A percentile compares a stretch with the other conserved stretches of the same genome.
phyloP scores from a whole-genome alignment of 2,888 invertebrate species.

The Linyphia triangularis region DNA sequence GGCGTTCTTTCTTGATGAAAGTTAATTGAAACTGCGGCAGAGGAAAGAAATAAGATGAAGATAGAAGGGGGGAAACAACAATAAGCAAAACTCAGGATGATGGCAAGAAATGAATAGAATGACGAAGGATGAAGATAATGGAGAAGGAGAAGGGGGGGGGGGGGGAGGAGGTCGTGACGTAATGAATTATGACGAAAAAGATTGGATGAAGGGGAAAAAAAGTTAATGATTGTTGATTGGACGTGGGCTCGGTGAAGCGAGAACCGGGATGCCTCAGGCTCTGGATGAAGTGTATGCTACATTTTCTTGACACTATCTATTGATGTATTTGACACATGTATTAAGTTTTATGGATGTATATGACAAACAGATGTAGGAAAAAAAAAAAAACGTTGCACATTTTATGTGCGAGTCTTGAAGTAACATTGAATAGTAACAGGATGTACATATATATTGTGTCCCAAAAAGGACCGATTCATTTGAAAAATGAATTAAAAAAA shows the following conservation, averaged over 20 bases:
- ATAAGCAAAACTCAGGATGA: neutral
- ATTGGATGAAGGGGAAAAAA: neutral
- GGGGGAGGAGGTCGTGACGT: neutral
- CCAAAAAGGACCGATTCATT: too few relatives aligned
- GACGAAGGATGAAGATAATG: neutral
- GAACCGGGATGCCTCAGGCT: neutral
- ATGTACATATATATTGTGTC: too few relatives aligned
- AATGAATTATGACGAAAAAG: slow-evolving; percentile 13
- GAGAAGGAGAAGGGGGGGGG: neutral
- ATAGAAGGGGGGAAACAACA: neutral
- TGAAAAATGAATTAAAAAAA: too few relatives aligned
- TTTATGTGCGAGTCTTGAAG: too few relatives aligned
- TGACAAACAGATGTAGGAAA: too few relatives aligned
- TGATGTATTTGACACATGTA: too few relatives aligned
- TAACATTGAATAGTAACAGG: too few relatives aligned
- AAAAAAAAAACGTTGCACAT: too few relatives aligned
- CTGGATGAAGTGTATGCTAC: too few relatives aligned
- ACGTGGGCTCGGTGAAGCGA: neutral
- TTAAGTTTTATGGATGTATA: too few relatives aligned
- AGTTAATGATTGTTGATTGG: neutral
- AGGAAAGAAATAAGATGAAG: neutral
- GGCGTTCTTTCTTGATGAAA: slow-evolving; percentile 20
- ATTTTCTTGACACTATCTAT: neutral
- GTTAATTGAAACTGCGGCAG: slow-evolving; percentile 41
- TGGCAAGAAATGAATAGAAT: neutral